Evolutionary conservation across 2,113 vertebrate genomes (phyloP).

Genomic region (Clarias gariepinus): DNA sequence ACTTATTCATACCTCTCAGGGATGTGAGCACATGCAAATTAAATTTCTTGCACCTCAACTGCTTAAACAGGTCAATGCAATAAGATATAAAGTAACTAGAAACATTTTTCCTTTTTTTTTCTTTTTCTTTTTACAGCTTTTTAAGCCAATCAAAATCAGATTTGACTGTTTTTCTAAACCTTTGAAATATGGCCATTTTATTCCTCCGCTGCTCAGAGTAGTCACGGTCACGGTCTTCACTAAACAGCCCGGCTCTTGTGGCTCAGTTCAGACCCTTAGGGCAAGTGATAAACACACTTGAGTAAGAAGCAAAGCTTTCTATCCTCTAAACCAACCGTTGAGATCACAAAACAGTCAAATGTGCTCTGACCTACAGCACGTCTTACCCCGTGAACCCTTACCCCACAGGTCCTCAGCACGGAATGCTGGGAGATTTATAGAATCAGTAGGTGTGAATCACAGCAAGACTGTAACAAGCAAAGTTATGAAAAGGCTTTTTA

Average conservation of each 20-base stretch:
- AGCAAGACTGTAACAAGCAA: constrained; percentile 44
- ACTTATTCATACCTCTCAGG: neutral
- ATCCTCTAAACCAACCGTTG: constrained; percentile 5
- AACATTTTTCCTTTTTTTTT: neutral
- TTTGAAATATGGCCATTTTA: constrained; percentile 57
- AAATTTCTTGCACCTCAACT: neutral
- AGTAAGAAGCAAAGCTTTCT: constrained; percentile 33
- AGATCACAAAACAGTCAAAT: constrained; percentile 14
- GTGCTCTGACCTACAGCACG: constrained; percentile 2
- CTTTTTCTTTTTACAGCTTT: neutral
- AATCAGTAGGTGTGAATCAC: constrained; percentile 54
- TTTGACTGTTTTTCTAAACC: constrained; percentile 51
- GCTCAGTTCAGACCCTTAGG: constrained; percentile 37
- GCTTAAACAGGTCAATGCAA: neutral
- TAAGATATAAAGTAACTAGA: neutral
- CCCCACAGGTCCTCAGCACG: neutral
- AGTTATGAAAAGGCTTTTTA: constrained; percentile 27
- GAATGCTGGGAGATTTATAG: constrained; percentile 54
- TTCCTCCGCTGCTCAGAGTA: constrained; percentile 44
- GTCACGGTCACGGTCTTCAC: constrained; percentile 58
- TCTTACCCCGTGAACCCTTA: constrained; percentile 36
- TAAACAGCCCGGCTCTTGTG: constrained; percentile 41
- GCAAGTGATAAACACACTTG: constrained; percentile 50
- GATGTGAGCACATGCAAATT: neutral
- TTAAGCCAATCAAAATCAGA: neutral